Conservation (phyloP, 2,113 vertebrate genomes). For the Muntiacus muntjak region DNA sequence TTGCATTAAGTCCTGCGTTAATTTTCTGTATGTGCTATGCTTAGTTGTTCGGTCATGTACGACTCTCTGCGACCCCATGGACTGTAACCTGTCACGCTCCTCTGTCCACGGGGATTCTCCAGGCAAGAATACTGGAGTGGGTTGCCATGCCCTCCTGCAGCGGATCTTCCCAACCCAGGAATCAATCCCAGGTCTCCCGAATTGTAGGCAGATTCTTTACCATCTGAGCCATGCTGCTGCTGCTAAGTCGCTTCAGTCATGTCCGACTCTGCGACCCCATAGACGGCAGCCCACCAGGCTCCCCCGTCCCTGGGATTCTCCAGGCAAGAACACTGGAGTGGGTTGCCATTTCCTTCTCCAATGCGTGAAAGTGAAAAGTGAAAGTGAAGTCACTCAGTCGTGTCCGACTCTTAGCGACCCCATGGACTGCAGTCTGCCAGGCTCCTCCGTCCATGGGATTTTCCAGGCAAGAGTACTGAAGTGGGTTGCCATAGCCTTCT, state of each 20-base stretch:
- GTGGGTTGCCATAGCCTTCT: no score
- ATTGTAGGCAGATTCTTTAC: neutral
- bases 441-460: no score
- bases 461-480: no score
- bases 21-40: neutral
- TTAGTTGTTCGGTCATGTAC: neutral
- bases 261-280: neutral
- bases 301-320: neutral
- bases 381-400: neutral
- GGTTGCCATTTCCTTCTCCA: neutral
- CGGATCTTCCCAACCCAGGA: neutral
- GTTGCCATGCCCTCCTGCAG: neutral
- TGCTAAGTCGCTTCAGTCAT: neutral
- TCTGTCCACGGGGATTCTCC: neutral
- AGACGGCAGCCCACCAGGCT: neutral
- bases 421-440: accelerated
- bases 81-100: neutral
- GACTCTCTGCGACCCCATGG: neutral
- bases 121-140: neutral
- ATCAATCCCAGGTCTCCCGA: neutral
- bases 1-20: neutral
- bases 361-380: no score
- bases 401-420: accelerated
- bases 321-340: neutral
- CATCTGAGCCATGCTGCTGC: neutral